phyloP scores from a whole-genome alignment of 2,888 invertebrate species.

The Caenorhabditis japonica region DNA sequence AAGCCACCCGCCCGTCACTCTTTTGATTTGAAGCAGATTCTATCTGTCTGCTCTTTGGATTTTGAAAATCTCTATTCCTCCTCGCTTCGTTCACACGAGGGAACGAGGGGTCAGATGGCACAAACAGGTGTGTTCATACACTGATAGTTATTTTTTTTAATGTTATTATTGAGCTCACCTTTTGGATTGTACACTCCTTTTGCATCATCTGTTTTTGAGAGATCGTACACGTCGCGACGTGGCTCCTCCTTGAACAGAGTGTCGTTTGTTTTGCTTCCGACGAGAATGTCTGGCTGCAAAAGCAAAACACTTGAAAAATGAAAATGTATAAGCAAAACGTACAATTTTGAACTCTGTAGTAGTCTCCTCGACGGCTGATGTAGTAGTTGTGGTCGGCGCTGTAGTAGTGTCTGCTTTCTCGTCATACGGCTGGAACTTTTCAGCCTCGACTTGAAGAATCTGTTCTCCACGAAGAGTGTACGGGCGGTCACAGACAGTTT shows the following conservation, averaged over 20 bases:
- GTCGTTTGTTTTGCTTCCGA: constrained; percentile 62
- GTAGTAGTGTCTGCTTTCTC: constrained; percentile 69
- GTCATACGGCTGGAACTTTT: constrained; percentile 64
- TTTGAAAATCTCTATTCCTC: not conserved
- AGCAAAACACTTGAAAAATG: not conserved
- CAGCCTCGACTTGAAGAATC: constrained; percentile 50
- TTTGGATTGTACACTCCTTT: constrained; percentile 54
- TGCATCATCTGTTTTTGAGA: constrained; percentile 55
- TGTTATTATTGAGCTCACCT: constrained; percentile 20
- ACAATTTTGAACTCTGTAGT: constrained; percentile 60
- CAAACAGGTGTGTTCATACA: constrained; percentile 9
- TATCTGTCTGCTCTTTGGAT: not conserved
- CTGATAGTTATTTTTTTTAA: not conserved
- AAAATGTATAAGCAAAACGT: constrained; percentile 13
- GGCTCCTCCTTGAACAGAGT: constrained; percentile 65
- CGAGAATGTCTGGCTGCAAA: constrained; percentile 63
- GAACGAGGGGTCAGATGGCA: constrained; percentile 14
- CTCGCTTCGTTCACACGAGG: not conserved
- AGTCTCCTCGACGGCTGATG: constrained; percentile 54
- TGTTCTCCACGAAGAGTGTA: constrained; percentile 52
- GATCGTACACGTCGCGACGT: constrained; percentile 57
- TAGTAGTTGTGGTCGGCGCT: constrained; percentile 57
- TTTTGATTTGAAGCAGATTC: constrained; percentile 25
- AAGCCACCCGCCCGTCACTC: constrained; percentile 13
- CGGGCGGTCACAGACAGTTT: constrained; percentile 77